Evolutionary conservation across 2,888 invertebrate species (phyloP).

Genomic region (Synergus japonicus): DNA sequence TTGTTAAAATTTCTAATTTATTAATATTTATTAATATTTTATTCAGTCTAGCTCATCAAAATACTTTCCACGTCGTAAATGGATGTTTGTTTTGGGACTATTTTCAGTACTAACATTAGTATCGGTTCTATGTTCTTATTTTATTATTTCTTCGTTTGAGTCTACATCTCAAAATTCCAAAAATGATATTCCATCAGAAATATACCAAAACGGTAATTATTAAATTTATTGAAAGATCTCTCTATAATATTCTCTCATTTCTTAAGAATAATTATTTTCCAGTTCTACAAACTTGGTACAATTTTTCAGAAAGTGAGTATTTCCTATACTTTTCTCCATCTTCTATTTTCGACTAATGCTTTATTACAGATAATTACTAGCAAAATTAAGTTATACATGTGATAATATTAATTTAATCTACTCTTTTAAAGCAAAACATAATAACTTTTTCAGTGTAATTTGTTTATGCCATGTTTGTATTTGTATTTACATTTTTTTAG

Average conservation of each 20-base stretch:
- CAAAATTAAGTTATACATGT: background rate
- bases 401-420: background rate
- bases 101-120: background rate
- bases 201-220: constrained; percentile 6
- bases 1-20: background rate
- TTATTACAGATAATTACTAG: background rate
- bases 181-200: background rate
- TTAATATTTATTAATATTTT: background rate
- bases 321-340: background rate
- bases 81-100: background rate
- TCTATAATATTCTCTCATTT: background rate
- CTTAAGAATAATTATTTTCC: background rate
- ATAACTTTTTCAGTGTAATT: background rate
- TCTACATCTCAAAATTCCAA: background rate
- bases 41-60: background rate
- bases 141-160: background rate
- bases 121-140: background rate
- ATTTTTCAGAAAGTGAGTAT: background rate
- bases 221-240: background rate
- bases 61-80: background rate
- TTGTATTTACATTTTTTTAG: background rate
- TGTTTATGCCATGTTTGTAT: background rate
- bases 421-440: background rate
- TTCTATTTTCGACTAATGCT: background rate
- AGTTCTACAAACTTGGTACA: background rate